phyloP scores from a whole-genome alignment of 2,113 vertebrate genomes.

The Mus spicilegus region DNA sequence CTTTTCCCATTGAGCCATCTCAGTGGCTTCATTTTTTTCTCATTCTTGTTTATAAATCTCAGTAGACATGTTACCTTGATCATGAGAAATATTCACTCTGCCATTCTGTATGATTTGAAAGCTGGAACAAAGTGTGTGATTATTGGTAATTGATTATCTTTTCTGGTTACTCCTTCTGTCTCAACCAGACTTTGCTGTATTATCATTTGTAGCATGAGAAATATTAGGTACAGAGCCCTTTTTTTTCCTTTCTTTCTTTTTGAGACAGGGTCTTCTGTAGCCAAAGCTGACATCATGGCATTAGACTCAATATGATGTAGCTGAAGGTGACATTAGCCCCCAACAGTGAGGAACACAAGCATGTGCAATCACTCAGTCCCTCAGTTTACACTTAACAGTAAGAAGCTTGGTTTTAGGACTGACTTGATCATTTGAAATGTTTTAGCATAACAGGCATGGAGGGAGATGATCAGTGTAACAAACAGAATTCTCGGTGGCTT shows the following conservation, averaged over 20 bases:
- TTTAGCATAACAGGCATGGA: slow-evolving; percentile 18
- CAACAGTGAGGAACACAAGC: not conserved
- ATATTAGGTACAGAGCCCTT: not conserved
- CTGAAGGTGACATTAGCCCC: not conserved
- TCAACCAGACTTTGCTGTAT: not conserved
- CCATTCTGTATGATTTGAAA: not conserved
- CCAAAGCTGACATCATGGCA: not conserved
- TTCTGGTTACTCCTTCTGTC: not conserved
- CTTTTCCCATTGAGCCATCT: not conserved
- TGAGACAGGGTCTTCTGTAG: not conserved
- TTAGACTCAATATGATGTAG: not conserved
- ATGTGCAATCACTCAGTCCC: not conserved
- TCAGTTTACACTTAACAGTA: not conserved
- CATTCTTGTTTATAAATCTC: not conserved
- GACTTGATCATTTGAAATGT: not conserved
- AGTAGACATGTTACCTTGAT: not conserved
- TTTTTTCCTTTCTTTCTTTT: not conserved
- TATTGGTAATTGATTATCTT: not conserved
- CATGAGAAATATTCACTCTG: not conserved
- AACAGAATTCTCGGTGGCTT: not conserved
- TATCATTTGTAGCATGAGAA: not conserved
- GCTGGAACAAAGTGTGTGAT: not conserved
- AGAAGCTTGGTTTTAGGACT: not conserved
- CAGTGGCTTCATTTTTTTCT: not conserved
- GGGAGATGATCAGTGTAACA: not conserved